Percentiles rank a stretch among this genome's conserved stretches.
phyloP scores from a whole-genome alignment of 2,888 invertebrate genomes.

The Apotomis betuletana region DNA sequence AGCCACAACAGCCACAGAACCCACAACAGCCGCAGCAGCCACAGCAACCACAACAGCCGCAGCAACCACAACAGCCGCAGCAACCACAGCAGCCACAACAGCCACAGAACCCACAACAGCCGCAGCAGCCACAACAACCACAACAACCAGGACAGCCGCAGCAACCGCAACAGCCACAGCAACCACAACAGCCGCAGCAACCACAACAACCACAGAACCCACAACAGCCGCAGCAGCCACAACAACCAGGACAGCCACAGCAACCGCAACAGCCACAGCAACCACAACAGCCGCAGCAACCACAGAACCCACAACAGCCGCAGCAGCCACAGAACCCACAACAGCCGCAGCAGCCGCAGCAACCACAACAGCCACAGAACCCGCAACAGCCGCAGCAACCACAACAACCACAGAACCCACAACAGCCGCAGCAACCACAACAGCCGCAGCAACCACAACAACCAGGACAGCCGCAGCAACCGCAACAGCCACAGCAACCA shows the following conservation, averaged over 20 bases:
- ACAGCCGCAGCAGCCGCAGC: not conserved
- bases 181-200: not conserved
- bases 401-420: not conserved
- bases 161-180: not conserved
- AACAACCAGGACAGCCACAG: not conserved
- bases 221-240: not conserved
- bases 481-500: conserved; percentile 1
- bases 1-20: not conserved
- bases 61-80: not conserved
- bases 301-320: not conserved
- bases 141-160: not conserved
- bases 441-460: not conserved
- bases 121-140: conserved; percentile 1
- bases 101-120: not conserved
- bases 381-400: conserved; percentile 9
- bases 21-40: not conserved
- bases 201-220: not conserved
- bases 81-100: not conserved
- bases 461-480: not conserved
- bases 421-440: not conserved
- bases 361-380: not conserved
- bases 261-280: not conserved
- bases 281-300: not conserved
- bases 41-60: not conserved
- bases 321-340: not conserved